A percentile compares a stretch with the other conserved stretches of the same genome.
These are phyloP conservation scores for Danio choprae DNA, from an alignment of 2,797 vertebrate genomes.

Conservation along the genomic window DNA sequence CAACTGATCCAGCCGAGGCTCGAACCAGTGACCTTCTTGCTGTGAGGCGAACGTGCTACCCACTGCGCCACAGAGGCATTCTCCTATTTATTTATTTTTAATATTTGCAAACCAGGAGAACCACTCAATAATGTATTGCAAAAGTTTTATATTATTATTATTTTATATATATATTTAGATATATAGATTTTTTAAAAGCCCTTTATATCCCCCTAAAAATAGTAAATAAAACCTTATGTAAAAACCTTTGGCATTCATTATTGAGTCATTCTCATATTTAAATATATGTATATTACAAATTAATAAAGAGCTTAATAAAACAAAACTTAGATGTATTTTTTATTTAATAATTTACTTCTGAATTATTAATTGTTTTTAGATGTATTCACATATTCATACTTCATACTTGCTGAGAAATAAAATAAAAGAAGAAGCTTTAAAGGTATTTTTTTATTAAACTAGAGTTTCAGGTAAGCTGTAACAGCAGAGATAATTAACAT, in stretches of 20 bases:
- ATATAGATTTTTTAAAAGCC: too few relatives aligned
- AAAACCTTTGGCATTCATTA: neutral
- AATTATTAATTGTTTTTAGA: neutral
- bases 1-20: too few relatives aligned
- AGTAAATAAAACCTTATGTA: neutral
- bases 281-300: neutral
- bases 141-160: too few relatives aligned
- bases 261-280: neutral
- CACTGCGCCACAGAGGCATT: too few relatives aligned
- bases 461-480: neutral
- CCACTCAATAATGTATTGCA: too few relatives aligned
- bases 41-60: too few relatives aligned
- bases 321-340: neutral
- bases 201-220: neutral
- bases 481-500: neutral
- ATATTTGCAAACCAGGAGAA: too few relatives aligned
- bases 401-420: neutral
- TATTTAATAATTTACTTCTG: neutral
- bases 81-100: too few relatives aligned
- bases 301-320: neutral
- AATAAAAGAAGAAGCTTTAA: neutral
- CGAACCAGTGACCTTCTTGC: too few relatives aligned
- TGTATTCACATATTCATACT: neutral
- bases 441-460: constrained; percentile 15
- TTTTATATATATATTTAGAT: too few relatives aligned